Conservation (phyloP, 92 coral and sea anemone species). For the Pocillopora grandis region DNA sequence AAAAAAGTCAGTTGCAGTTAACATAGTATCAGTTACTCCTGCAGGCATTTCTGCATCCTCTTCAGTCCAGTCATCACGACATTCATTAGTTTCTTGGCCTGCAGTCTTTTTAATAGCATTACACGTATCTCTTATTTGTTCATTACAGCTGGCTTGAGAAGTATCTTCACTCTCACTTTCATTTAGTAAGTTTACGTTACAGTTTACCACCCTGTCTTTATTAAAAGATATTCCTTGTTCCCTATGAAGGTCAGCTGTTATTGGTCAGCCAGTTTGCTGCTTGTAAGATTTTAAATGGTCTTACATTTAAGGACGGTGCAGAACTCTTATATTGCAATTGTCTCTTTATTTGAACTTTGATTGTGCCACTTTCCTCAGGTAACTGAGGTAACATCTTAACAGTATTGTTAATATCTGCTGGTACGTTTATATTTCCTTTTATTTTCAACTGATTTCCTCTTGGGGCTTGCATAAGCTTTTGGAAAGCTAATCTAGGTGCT, state of each 20-base stretch:
- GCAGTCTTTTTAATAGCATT: background rate
- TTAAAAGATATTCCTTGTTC: constrained; percentile 55
- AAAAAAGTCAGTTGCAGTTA: constrained; percentile 26
- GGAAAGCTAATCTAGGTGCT: no score
- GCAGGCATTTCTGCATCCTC: constrained; percentile 49
- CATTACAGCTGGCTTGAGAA: constrained; percentile 6
- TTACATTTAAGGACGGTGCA: constrained; percentile 46
- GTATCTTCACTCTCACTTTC: constrained; percentile 40
- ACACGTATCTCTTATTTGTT: background rate
- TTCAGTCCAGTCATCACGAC: background rate
- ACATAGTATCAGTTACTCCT: constrained; percentile 32
- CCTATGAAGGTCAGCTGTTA: constrained; percentile 67
- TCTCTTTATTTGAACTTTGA: no score
- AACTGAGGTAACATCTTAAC: no score
- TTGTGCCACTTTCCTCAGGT: no score
- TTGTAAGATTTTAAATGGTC: constrained; percentile 55
- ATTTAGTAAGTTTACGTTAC: constrained; percentile 15
- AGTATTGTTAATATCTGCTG: no score
- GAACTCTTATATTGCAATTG: no score
- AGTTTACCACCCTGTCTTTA: constrained; percentile 39
- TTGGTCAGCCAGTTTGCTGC: constrained; percentile 52
- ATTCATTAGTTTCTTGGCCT: background rate
- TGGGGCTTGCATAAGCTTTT: no score
- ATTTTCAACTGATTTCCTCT: no score
- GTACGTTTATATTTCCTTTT: no score